Evolutionary conservation across 2,888 invertebrate genomes (phyloP), one percentile per base, ranked within the genome.

Genomic region (Laothoe populi): DNA sequence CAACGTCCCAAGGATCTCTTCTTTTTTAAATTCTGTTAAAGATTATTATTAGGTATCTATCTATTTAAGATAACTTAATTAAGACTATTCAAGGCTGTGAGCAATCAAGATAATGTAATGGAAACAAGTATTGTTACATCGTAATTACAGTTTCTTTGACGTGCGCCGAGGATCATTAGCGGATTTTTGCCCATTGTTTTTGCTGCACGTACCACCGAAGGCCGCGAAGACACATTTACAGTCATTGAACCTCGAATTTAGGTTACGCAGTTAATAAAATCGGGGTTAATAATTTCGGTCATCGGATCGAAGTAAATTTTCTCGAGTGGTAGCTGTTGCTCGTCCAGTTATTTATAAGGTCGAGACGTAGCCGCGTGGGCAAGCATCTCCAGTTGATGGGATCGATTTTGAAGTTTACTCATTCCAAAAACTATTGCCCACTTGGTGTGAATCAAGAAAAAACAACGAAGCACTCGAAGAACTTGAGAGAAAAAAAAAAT

Each of bases 171-270:
- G 1, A 49, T 49, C 16, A 49, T 49, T 48, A 24, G 10, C 5
- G 16, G 26, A 24, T 24, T 48, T 48, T 48, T 19, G n/a, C 1
- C 13, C 24, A 48, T 48, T 48, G 11, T 49, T 49, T 19, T 16
- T 42, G 42, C 42, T 5, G 4, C 48, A n/a, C 16, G 16, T 16
- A 26, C 31, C 31, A 31, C 10, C 16, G 49, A 53, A 31, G 35
- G 31, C 11, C 31, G 31, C 16, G 11, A 35, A 35, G 16, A 31
- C 53, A 35, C 35, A 31, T 49, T 16, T 24, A 35, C 48, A 5
- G 19, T 35, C 53, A 11, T 16, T 53, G 53, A 53, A 31, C 53
- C 31, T 49, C 49, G 31, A 49, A 53, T 53, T 19, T 53, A 19
- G 53, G 53, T 53, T 53, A 53, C 35, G 53, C 11, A 35, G 35